Conservation (phyloP, 1,140 invertebrate species). For the Formica exsecta region DNA sequence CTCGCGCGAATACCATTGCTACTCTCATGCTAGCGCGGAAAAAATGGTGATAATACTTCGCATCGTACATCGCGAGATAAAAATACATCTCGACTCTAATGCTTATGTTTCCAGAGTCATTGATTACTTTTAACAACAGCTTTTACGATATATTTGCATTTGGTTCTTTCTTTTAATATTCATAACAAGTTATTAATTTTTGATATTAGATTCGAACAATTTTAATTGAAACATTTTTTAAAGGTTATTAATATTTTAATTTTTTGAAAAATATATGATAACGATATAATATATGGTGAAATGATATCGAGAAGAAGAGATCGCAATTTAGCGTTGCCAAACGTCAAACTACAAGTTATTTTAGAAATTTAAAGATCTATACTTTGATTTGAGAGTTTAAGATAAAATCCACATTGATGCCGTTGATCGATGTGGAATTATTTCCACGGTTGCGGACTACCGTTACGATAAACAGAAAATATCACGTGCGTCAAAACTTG, state of each 20-base stretch:
- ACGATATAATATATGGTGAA: background rate
- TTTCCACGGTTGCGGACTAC: conserved; percentile 36
- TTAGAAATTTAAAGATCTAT: background rate
- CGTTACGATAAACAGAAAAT: conserved; percentile 71
- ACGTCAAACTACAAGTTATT: conserved; percentile 8
- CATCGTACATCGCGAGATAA: conserved; percentile 17
- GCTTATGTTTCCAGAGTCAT: background rate
- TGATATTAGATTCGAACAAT: background rate
- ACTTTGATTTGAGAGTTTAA: background rate
- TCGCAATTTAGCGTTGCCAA: background rate
- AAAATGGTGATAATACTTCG: conserved; percentile 52
- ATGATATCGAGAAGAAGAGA: background rate
- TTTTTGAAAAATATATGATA: background rate
- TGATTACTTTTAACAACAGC: background rate
- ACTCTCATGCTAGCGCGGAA: conserved; percentile 34
- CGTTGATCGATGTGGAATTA: conserved; percentile 50
- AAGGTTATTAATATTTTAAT: background rate
- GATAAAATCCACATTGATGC: conserved; percentile 6
- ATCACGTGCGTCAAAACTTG: conserved; percentile 67
- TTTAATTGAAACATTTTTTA: background rate
- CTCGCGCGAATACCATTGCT: conserved; percentile 50
- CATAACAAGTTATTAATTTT: background rate
- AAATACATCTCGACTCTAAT: conserved; percentile 34
- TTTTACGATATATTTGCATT: background rate
- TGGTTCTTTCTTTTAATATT: background rate